phyloP scores from a whole-genome alignment of 2,797 vertebrate species.

The Gymnothorax reevesii region DNA sequence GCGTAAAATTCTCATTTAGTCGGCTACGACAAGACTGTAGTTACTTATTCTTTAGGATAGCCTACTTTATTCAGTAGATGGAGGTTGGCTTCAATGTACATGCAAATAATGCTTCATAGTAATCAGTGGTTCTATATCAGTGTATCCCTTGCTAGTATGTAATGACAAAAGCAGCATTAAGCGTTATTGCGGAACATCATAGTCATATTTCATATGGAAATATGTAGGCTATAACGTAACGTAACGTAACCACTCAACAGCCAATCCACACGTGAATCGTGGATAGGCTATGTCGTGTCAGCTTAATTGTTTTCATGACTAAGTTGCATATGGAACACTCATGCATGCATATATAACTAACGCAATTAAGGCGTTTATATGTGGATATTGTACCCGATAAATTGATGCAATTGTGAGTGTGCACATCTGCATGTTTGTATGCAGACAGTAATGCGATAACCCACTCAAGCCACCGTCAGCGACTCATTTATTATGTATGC shows the following conservation, averaged over 20 bases:
- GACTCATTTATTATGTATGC: slow-evolving; percentile 80
- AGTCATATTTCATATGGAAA: neutral
- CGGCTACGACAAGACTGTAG: neutral
- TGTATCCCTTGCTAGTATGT: neutral
- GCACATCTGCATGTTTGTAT: neutral
- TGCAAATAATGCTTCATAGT: neutral
- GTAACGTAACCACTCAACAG: neutral
- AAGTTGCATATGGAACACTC: neutral
- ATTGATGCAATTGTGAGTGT: neutral
- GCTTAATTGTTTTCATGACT: neutral
- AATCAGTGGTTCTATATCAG: neutral
- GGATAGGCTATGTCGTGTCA: neutral
- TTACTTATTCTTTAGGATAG: neutral
- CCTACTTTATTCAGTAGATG: neutral
- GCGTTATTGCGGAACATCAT: slow-evolving; percentile 26
- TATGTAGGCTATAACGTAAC: too few species aligned
- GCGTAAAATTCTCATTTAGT: neutral
- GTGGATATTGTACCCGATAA: slow-evolving; percentile 13
- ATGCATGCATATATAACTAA: neutral
- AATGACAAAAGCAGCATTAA: neutral
- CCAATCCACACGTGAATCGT: neutral
- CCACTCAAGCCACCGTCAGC: slow-evolving; percentile 68
- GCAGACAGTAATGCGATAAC: slow-evolving; percentile 43
- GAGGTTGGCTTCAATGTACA: neutral
- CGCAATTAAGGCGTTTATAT: neutral